Percentiles rank a stretch among this genome's conserved stretches.
Conservation (phyloP, 2,888 invertebrate species). For the Fragum whitleyi region DNA sequence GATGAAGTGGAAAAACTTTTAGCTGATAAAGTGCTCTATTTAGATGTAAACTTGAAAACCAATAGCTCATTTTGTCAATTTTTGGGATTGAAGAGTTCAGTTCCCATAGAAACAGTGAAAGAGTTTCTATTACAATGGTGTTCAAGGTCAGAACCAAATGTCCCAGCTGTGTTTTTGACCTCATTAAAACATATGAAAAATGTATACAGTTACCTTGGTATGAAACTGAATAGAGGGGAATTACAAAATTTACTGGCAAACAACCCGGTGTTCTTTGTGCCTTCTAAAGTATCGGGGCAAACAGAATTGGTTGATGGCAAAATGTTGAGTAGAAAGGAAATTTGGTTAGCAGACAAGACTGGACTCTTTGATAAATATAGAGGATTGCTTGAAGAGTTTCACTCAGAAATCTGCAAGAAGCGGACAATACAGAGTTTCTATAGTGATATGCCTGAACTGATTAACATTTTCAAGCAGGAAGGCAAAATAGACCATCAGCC, state of each 20-base stretch:
- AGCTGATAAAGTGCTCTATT: slow-evolving; percentile 77
- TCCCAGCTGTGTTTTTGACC: slow-evolving; percentile 73
- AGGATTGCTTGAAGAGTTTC: slow-evolving; percentile 68
- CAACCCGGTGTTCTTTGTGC: slow-evolving; percentile 80
- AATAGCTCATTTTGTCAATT: slow-evolving; percentile 72
- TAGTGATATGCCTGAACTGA: slow-evolving; percentile 34
- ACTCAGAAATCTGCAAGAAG: slow-evolving; percentile 70
- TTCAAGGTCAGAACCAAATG: slow-evolving; percentile 56
- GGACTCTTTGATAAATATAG: slow-evolving; percentile 76
- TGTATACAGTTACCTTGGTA: slow-evolving; percentile 78
- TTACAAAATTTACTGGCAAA: slow-evolving; percentile 75
- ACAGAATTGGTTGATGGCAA: slow-evolving; percentile 61
- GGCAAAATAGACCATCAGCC: slow-evolving; percentile 72
- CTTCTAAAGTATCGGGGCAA: slow-evolving; percentile 34
- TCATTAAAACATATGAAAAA: slow-evolving; percentile 75
- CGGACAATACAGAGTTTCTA: slow-evolving; percentile 61
- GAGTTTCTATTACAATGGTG: slow-evolving; percentile 77
- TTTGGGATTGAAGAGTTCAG: slow-evolving; percentile 71
- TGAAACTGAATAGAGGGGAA: slow-evolving; percentile 73
- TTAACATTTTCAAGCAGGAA: slow-evolving; percentile 59
- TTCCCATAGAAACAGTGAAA: slow-evolving; percentile 70
- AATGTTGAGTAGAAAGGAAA: slow-evolving; percentile 75
- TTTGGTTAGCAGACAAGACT: slow-evolving; percentile 81
- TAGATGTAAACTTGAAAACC: slow-evolving; percentile 56
- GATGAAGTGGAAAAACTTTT: slow-evolving; percentile 68